phyloP scores from a whole-genome alignment of 2,888 invertebrate genomes.

The Asteroscopus sphinx region DNA sequence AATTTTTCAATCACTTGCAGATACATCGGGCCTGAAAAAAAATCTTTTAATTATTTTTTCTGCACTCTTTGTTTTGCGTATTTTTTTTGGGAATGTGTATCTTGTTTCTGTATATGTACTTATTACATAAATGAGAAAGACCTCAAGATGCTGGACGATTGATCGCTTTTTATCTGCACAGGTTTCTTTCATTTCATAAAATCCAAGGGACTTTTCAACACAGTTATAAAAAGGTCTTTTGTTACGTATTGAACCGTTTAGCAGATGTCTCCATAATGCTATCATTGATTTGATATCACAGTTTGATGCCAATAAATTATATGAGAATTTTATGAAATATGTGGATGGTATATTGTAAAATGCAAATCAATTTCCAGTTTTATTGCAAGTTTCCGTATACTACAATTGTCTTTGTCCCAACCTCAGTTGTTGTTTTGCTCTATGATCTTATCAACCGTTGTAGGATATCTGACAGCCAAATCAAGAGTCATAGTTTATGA shows the following conservation, averaged over 20 bases:
- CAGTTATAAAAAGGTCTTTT: background rate
- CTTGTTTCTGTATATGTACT: background rate
- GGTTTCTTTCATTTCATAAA: background rate
- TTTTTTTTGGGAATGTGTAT: background rate
- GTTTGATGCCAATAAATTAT: too few relatives aligned
- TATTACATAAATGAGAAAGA: conserved; percentile 8
- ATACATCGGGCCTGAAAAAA: too few relatives aligned
- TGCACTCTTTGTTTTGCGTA: conserved; percentile 7
- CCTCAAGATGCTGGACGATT: conserved; percentile 4
- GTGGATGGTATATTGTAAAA: background rate
- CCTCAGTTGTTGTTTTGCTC: background rate
- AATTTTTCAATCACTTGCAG: too few relatives aligned
- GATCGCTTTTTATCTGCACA: background rate
- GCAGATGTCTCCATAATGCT: background rate
- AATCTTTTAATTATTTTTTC: too few relatives aligned
- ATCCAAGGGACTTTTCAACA: background rate
- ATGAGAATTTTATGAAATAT: background rate
- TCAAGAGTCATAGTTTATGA: conserved; percentile 13
- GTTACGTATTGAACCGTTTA: background rate
- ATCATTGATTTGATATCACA: too few relatives aligned
- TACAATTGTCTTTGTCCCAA: background rate
- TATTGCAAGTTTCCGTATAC: background rate
- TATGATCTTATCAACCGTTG: conserved; percentile 12
- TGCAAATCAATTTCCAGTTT: background rate
- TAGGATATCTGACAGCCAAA: conserved; percentile 10